phyloP scores from a whole-genome alignment of 2,888 invertebrate genomes.

The Ommatoiulus sabulosus region DNA sequence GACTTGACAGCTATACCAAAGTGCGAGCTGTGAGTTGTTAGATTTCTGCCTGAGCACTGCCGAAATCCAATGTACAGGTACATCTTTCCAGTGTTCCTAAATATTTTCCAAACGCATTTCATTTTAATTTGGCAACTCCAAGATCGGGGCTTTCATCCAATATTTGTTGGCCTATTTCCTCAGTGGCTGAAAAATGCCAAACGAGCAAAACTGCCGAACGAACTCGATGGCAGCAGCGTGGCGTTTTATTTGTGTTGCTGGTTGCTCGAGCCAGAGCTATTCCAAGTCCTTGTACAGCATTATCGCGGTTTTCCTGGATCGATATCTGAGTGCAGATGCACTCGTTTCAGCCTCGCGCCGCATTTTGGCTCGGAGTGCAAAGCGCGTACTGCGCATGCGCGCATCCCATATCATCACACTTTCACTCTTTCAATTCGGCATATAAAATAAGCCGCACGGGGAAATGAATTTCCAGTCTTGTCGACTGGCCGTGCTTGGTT shows the following conservation, averaged over 20 bases:
- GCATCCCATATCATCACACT: not conserved
- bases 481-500: not conserved
- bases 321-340: conserved; percentile 10
- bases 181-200: not conserved
- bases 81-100: too few relatives aligned
- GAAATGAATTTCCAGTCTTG: not conserved
- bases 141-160: not conserved
- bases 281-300: not conserved
- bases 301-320: not conserved
- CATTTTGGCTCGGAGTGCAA: conserved; percentile 27
- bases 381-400: not conserved
- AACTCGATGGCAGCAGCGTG: not conserved
- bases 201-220: not conserved
- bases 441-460: conserved; percentile 4
- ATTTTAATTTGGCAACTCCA: not conserved
- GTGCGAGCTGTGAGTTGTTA: too few relatives aligned
- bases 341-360: not conserved
- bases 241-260: not conserved
- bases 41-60: too few relatives aligned
- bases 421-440: not conserved
- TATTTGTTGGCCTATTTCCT: not conserved
- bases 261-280: not conserved
- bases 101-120: not conserved
- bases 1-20: too few relatives aligned
- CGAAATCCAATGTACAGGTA: too few relatives aligned